Evolutionary conservation across 2,113 vertebrate species (phyloP).

Genomic region (Sapajus apella): DNA sequence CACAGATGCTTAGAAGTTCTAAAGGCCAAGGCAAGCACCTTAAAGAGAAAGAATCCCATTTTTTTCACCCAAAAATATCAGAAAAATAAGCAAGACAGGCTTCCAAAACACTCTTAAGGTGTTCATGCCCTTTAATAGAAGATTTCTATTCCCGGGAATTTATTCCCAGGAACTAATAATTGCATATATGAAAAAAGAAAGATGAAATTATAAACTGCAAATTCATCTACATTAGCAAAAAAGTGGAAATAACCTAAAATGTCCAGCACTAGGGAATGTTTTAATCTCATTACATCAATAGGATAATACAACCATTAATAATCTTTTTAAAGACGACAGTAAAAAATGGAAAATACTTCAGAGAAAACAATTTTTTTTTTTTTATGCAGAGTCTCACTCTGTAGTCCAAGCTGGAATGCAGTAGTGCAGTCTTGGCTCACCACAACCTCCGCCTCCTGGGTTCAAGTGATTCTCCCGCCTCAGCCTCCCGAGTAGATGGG

Average conservation of each 20-base stretch:
- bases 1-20: neutral
- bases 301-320: neutral
- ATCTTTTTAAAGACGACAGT: neutral
- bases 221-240: conserved; percentile 29
- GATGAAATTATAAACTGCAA: conserved; percentile 10
- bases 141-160: neutral
- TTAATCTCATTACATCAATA: neutral
- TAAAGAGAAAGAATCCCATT: neutral
- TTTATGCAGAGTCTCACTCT: no score
- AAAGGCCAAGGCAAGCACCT: neutral
- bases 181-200: neutral
- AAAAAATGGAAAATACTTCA: neutral
- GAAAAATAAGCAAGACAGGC: neutral
- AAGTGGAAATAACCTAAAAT: conserved; percentile 56
- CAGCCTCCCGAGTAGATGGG: no score
- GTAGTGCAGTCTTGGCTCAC: no score
- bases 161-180: neutral
- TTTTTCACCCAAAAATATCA: neutral
- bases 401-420: no score
- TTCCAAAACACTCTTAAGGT: neutral
- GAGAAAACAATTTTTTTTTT: no score
- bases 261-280: neutral
- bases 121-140: neutral
- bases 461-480: no score
- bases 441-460: no score